These are phyloP conservation scores for Capromys pilorides DNA, from an alignment of 2,797 vertebrate genomes.

Conservation along the genomic window DNA sequence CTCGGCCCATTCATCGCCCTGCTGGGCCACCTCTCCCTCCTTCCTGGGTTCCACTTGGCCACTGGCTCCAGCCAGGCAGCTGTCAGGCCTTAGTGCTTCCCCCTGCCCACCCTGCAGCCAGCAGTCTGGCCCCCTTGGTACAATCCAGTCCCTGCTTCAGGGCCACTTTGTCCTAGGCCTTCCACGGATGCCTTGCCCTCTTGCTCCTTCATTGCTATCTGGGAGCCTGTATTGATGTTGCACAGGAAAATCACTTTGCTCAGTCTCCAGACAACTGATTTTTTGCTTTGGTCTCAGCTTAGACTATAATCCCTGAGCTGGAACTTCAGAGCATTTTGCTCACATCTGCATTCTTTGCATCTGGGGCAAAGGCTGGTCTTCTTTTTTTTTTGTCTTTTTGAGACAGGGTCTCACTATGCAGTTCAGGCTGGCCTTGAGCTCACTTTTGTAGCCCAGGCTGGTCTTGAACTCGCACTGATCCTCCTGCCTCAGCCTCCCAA, in stretches of 20 bases:
- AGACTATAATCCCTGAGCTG: not conserved
- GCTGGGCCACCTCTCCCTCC: not conserved
- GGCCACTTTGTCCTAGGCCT: not conserved
- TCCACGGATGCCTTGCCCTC: not conserved
- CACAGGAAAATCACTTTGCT: not conserved
- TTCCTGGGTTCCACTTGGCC: too few relatives aligned
- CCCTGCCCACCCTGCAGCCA: not conserved
- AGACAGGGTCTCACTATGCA: too few relatives aligned
- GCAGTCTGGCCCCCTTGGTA: too few relatives aligned
- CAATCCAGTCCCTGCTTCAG: not conserved
- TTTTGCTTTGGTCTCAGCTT: not conserved
- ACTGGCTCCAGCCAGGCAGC: not conserved
- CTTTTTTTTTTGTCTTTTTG: too few relatives aligned
- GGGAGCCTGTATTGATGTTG: not conserved
- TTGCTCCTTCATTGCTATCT: not conserved
- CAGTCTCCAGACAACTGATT: not conserved
- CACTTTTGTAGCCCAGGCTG: too few relatives aligned
- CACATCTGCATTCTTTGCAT: not conserved
- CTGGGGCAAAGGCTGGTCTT: too few relatives aligned
- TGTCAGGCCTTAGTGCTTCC: too few relatives aligned
- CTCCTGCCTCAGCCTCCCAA: too few relatives aligned
- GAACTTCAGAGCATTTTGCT: not conserved
- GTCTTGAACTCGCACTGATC: too few relatives aligned
- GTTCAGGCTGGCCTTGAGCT: too few relatives aligned
- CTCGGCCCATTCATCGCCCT: not conserved